Evolutionary conservation across 35 echinoderm and acorn worm species (phyloP), one percentile per base, ranked within the genome.

Genomic region (Lytechinus pictus): DNA sequence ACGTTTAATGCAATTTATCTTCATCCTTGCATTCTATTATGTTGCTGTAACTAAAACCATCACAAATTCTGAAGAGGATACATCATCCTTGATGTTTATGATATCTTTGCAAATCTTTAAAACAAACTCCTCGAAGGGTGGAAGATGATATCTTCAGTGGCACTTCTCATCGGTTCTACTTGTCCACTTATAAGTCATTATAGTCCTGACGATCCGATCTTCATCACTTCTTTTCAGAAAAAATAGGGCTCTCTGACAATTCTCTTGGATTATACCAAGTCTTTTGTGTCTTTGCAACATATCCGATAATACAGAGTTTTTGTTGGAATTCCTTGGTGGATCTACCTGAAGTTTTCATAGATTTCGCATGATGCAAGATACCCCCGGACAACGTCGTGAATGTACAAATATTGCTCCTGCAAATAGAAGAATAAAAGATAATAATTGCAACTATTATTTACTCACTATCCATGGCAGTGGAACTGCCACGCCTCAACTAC

Each of bases 321-420:
- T 79, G 21, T 79, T n/a, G 19, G 21, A 7, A 79, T 79, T 79
- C 66, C 16, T n/a, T 14, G 66, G 3, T 79, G 8, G 11, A 93
- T 93, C 92, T 93, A 93, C 92, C 92, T 93, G 92, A 93, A 93
- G 92, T 93, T 93, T 57, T 93, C 92, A 54, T 93, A 93, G 92
- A 93, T 93, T 57, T 93, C 92, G 57, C 92, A 93, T n/a, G 92
- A 93, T 28, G 92, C 92, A 9, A 93, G 54, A 24, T 93, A 93
- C 54, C 56, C 92, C 24, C 92, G 52, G 92, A 93, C 92, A 54
- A 93, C 92, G 52, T 93, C 92, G 28, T 93, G 92, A 9, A 93
- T 93, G 92, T 93, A 93, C 12, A 93, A 54, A 57, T 93, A 93
- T 93, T 93, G 53, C 53, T 93, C 92, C 92, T 93, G 52, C n/a